Base-by-base conservation (phyloP, 2,797 vertebrate genomes). In the Sebastes taczanowskii region DNA sequence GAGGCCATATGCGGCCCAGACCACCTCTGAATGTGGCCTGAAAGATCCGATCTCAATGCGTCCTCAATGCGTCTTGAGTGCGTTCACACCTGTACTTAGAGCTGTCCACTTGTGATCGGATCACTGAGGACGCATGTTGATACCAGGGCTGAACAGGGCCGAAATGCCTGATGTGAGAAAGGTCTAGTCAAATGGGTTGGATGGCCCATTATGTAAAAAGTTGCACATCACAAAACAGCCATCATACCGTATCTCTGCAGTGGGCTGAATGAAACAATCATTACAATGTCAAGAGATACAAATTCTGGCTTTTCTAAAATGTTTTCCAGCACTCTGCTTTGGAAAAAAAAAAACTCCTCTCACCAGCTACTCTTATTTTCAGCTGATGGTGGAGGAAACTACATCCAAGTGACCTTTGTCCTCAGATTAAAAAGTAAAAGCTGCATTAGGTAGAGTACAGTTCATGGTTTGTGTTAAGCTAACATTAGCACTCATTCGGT, bases 241-340 rank as follows among this genome's bases (percentile, higher is more conserved):
- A 73, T 60, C 68, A 78, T 23, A 18, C 42, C 18, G 1, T 18
- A 6, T 11, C 22, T 46, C 62, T 27, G 72, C 30, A 30, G 67
- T 73, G 23, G 61, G 65, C 13, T 69, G 72, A 83, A 71, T 68
- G 30, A 69, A 55, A 61, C 25, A 62, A 59, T 65, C 20, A 59
- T 78, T 55, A 63, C 16, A 38, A 52, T 63, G 65, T 74, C 66
- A 74, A 49, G 58, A 6, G 18, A 70, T 74, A 53, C 22, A 29
- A 63, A 42, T 52, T 52, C 42, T 52, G 46, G 18, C 46, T 52
- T 52, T 52, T n/a, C 46, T 52, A 52, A 52, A 49, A 49, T 52
- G 7, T 52, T 52, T 52, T 52, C 20, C 46, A 52, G 46, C 46
- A 52, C 46, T 52, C 46, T 52, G 46, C 7, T 52, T 18, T n/a